Evolutionary conservation across 23 tunicate species (phyloP), one percentile per base, ranked within the genome.

Genomic region (Trididemnum nubilum): DNA sequence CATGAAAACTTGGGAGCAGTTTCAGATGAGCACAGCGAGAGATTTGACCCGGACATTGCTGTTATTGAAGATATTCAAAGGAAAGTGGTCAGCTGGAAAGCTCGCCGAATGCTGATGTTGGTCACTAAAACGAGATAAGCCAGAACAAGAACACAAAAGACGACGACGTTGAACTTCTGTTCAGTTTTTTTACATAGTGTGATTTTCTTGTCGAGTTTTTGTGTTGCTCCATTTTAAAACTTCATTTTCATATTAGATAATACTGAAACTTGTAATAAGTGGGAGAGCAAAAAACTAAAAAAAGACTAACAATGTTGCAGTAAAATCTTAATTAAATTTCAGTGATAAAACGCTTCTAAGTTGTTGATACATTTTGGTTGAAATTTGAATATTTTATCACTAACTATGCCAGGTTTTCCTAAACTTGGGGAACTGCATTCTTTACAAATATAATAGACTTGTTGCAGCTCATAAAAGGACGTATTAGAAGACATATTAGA

Each of bases 21-120:
- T 44, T 44, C 54, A 44, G 54, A 44, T 44, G 15, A 44, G 54
- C 70, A 63, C 23, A 23, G 70, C 22, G 70, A 63, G 22, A 63
- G 32, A 63, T 63, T 22, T 63, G n/a, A 27, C 32, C 70, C 12
- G 32, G 70, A 63, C 70, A 63, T 63, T 63, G 70, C 70, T 63
- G 70, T 63, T 27, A 63, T 63, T 63, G 70, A 63, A 63, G 22
- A 63, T 15, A 23, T 63, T 23, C 70, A 63, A 63, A 63, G 70
- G 70, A 23, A 63, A 63, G 70, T 63, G 70, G 70, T 63, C 32
- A 63, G 23, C 32, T 25, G 70, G 70, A 63, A 63, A 9, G 70
- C 70, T 63, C 29, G 70, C 70, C 32, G 23, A 63, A 25, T 63
- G 22, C 70, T 63, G 70, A n/a, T n/a, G n/a, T 23, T 63, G 23